Percentiles rank a stretch among this genome's conserved stretches.
These are phyloP conservation scores for Mamestra configurata DNA, from an alignment of 1,140 invertebrate genomes.

Conservation along the genomic window DNA sequence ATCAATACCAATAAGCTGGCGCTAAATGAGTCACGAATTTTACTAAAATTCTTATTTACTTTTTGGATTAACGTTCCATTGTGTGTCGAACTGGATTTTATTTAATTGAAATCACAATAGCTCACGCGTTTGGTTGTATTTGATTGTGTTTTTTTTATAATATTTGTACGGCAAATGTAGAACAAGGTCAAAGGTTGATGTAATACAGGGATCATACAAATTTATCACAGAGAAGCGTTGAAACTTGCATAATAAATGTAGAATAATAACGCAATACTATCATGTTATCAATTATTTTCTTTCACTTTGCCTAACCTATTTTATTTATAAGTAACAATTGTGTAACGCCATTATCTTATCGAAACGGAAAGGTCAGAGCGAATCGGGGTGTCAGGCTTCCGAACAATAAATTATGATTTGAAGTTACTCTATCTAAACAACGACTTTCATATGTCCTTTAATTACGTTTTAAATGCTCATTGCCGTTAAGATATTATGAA, in stretches of 20 bases:
- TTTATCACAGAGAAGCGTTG: constrained; percentile 3
- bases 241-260: constrained; percentile 22
- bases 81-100: background rate
- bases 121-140: background rate
- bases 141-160: too few species aligned
- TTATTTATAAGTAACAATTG: constrained; percentile 51
- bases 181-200: constrained; percentile 16
- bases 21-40: constrained; percentile 3
- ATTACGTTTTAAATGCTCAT: constrained; percentile 2
- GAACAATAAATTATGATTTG: constrained; percentile 46
- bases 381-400: constrained; percentile 45
- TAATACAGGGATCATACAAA: constrained; percentile 4
- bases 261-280: constrained; percentile 32
- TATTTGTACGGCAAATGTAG: background rate
- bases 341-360: constrained; percentile 50
- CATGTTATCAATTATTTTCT: constrained; percentile 49
- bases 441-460: constrained; percentile 46
- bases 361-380: constrained; percentile 49
- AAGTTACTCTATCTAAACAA: constrained; percentile 31
- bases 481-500: background rate
- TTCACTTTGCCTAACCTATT: constrained; percentile 48
- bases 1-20: constrained; percentile 5
- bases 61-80: constrained; percentile 1
- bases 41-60: background rate
- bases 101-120: background rate